Base-by-base conservation (phyloP, 2,888 invertebrate genomes). In the Hanleya hanleyi region DNA sequence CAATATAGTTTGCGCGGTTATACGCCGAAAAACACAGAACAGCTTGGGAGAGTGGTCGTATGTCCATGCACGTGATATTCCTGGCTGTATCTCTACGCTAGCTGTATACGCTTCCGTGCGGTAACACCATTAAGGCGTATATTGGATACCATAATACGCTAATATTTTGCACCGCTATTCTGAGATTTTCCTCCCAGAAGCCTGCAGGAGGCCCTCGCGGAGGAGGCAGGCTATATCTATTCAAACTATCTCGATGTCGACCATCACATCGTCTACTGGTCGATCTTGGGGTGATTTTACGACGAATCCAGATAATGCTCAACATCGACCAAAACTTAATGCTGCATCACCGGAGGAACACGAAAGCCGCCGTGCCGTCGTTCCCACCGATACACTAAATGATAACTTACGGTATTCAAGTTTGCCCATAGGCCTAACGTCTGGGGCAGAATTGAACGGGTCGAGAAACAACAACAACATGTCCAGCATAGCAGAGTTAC, bases 401-500 rank as follows among this genome's bases (percentile, higher is more conserved):
- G n/a, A n/a, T n/a, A n/a, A n/a, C n/a, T n/a, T n/a, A n/a, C n/a
- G n/a, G n/a, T n/a, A n/a, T n/a, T n/a, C n/a, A n/a, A n/a, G n/a
- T n/a, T n/a, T 32, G 1, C 32, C 22, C 57, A 57, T 29, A 15
- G 15, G 22, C 15, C 9, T 2, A 57, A 1, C 29, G 29, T 32
- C 32, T 22, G 15, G 1, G 29, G 32, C 32, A 29, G 57, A 26
- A 15, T 18, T 12, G 26, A 57, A 57, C 22, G 3, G 18, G 22
- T 22, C 9, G 32, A 22, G 26, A 22, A 57, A 29, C 57, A 57
- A 18, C 32, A 57, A 57, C 57, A 57, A 67, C 61, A 84, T 83
- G 83, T 81, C 80, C 37, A 83, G 76, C 65, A 78, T 87, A 71
- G 87, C 87, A 73, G 91, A 92, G 73, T 80, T 92, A 77, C 90